phyloP scores from a whole-genome alignment of 37 sponge, comb jelly and placozoan genomes.

The Halisarca cf. caerulea region DNA sequence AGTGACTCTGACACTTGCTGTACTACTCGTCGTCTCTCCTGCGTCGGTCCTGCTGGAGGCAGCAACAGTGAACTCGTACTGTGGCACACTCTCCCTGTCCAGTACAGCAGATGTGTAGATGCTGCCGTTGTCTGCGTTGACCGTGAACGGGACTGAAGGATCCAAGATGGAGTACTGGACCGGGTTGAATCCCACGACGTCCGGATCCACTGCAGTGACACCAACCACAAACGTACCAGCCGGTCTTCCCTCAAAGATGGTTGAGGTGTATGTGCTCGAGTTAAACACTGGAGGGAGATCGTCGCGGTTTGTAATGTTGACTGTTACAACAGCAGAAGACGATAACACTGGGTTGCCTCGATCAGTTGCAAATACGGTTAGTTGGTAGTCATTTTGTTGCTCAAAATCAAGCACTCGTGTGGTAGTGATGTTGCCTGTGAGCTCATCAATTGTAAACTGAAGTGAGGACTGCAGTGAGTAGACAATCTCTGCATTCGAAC shows the following conservation, averaged over 20 bases:
- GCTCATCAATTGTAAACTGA: constrained; percentile 27
- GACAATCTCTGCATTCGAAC: constrained; percentile 25
- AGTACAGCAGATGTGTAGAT: constrained; percentile 22
- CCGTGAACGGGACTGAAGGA: constrained; percentile 13
- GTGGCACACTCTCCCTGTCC: constrained; percentile 46
- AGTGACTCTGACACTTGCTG: constrained; percentile 31
- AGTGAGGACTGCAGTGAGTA: constrained; percentile 10
- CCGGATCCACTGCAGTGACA: constrained; percentile 59
- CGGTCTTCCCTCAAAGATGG: constrained; percentile 50
- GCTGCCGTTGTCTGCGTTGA: background rate
- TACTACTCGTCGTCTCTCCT: constrained; percentile 11
- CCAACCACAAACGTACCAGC: background rate
- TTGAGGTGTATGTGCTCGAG: constrained; percentile 15
- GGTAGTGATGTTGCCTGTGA: constrained; percentile 39
- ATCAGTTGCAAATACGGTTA: constrained; percentile 51
- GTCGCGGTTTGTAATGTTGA: constrained; percentile 57
- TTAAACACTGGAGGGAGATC: constrained; percentile 65
- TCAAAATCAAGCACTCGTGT: constrained; percentile 45
- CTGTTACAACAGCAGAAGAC: background rate
- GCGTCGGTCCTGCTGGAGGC: constrained; percentile 33
- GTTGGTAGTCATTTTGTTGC: background rate
- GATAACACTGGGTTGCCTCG: constrained; percentile 26
- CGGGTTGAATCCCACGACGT: constrained; percentile 26
- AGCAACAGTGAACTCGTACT: constrained; percentile 30
- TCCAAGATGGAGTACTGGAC: constrained; percentile 16